phyloP scores from a whole-genome alignment of 2,113 vertebrate genomes.

The Azemiops feae region DNA sequence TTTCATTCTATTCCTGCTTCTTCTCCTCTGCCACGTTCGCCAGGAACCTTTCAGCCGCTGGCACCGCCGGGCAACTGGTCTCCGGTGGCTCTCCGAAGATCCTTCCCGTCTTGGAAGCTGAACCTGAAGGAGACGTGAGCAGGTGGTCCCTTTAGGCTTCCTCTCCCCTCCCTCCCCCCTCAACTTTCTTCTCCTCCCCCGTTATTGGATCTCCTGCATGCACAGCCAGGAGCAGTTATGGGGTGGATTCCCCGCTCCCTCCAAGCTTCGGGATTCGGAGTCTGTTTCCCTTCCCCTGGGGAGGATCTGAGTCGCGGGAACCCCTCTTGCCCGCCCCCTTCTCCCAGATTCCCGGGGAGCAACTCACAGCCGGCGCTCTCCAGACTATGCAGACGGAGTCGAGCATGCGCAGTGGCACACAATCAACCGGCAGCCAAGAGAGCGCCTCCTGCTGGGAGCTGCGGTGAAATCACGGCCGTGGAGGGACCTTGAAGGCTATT shows the following conservation, averaged over 20 bases:
- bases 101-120: neutral
- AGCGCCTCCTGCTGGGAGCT: neutral
- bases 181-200: no score
- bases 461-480: neutral
- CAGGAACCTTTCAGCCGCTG: neutral
- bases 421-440: neutral
- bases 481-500: no score
- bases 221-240: neutral
- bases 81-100: neutral
- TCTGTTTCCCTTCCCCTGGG: neutral
- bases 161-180: no score
- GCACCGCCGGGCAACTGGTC: neutral
- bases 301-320: neutral
- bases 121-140: neutral
- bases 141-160: neutral
- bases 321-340: neutral
- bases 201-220: neutral
- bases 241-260: neutral
- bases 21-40: neutral
- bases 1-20: neutral
- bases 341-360: neutral
- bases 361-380: neutral
- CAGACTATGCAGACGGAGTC: rapidly evolving
- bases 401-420: neutral
- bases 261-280: neutral